Percentiles rank a stretch among this genome's conserved stretches.
Conservation (phyloP, 2,888 invertebrate species). For the Lamellibrachia columna region DNA sequence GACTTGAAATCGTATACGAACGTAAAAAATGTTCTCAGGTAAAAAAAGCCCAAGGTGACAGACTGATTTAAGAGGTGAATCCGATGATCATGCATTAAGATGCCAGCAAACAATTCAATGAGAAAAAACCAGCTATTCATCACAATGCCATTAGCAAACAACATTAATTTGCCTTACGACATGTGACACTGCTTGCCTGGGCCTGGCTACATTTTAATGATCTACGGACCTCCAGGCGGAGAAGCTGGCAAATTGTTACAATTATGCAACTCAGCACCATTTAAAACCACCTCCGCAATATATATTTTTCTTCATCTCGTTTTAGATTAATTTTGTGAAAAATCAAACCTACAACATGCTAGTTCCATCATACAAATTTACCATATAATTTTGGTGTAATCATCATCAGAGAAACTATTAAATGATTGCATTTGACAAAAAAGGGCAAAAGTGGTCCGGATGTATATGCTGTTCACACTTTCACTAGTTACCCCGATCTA, state of each 20-base stretch:
- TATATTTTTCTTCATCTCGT: too few relatives aligned
- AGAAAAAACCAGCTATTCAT: neutral
- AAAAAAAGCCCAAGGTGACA: neutral
- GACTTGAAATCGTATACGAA: neutral
- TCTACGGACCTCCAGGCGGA: neutral
- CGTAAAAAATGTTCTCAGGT: neutral
- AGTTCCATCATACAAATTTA: neutral
- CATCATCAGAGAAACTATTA: too few relatives aligned
- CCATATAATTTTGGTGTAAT: neutral
- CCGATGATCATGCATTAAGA: neutral
- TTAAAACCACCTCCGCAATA: too few relatives aligned
- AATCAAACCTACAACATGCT: neutral
- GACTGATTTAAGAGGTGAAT: conserved; percentile 6
- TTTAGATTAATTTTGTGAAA: neutral
- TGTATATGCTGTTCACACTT: too few relatives aligned
- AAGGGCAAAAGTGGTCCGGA: too few relatives aligned
- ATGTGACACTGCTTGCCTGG: neutral
- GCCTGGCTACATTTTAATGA: neutral
- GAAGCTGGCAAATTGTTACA: neutral
- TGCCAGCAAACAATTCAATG: neutral
- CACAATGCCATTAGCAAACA: conserved; percentile 5
- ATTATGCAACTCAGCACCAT: too few relatives aligned
- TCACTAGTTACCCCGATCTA: too few relatives aligned
- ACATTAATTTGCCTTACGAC: neutral
- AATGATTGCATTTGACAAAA: too few relatives aligned